Percentiles rank a stretch among this genome's conserved stretches.
These are phyloP conservation scores for Megaleporinus macrocephalus DNA, from an alignment of 2,113 vertebrate genomes.

Conservation along the genomic window DNA sequence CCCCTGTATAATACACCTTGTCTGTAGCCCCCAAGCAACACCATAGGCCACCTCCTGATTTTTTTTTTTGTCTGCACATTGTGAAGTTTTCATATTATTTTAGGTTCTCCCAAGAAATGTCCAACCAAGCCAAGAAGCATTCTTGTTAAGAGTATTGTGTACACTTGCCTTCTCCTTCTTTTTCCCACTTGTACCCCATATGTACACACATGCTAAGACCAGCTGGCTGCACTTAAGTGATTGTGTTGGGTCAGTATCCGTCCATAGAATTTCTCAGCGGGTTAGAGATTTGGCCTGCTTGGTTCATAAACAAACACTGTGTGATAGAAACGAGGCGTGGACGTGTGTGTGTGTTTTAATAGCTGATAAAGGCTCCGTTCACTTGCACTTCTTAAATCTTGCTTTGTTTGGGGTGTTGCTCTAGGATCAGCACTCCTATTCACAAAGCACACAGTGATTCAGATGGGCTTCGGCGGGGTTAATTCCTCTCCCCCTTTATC, in stretches of 20 bases:
- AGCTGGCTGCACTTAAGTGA: conserved; percentile 50
- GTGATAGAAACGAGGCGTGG: background rate
- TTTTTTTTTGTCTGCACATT: too few relatives aligned
- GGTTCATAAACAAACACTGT: conserved; percentile 35
- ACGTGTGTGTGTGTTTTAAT: conserved; percentile 12
- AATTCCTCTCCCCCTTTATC: background rate
- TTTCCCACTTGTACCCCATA: background rate
- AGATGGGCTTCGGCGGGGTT: background rate
- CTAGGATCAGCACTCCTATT: conserved; percentile 22
- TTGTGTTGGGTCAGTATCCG: conserved; percentile 48
- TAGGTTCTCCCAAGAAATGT: too few relatives aligned
- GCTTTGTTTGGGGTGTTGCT: conserved; percentile 17
- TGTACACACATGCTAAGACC: conserved; percentile 50
- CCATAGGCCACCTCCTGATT: too few relatives aligned
- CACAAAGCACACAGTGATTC: conserved; percentile 2
- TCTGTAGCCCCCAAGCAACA: too few relatives aligned
- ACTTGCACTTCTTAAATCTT: background rate
- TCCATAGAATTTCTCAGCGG: conserved; percentile 38
- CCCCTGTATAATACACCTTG: too few relatives aligned
- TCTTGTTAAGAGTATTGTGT: background rate
- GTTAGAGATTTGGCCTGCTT: conserved; percentile 16
- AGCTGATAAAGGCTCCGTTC: conserved; percentile 19
- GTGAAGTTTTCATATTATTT: too few relatives aligned
- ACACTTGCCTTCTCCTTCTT: background rate
- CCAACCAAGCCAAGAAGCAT: background rate